phyloP scores from a whole-genome alignment of 2,113 vertebrate genomes.

The Montifringilla adamsi region DNA sequence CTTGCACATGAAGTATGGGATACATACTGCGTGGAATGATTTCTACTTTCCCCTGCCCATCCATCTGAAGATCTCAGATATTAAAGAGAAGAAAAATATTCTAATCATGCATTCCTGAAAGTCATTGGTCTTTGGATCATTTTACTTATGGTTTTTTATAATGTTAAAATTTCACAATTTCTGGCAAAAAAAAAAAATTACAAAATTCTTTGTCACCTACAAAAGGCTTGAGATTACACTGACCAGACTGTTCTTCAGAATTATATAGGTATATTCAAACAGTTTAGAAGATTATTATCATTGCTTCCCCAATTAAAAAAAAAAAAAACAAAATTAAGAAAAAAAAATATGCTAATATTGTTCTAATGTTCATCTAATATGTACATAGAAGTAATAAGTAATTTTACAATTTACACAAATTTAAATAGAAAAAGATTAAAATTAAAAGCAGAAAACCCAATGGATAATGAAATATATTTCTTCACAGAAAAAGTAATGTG shows the following conservation, averaged over 20 bases:
- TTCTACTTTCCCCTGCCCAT: background rate
- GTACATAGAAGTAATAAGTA: background rate
- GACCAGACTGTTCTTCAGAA: background rate
- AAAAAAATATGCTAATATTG: background rate
- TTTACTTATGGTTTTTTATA: background rate
- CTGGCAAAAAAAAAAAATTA: background rate
- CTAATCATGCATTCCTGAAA: background rate
- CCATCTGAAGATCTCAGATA: background rate
- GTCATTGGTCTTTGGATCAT: background rate
- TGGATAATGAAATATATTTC: background rate
- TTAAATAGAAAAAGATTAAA: background rate
- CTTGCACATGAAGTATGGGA: background rate
- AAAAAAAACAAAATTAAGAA: background rate
- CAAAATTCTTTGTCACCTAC: background rate
- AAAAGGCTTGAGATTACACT: background rate
- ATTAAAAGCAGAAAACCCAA: background rate
- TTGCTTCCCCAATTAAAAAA: background rate
- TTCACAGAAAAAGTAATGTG: background rate
- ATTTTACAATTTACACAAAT: background rate
- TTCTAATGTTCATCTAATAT: background rate
- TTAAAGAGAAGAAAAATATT: background rate
- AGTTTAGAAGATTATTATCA: background rate
- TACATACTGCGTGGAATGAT: rapidly evolving
- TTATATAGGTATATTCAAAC: background rate
- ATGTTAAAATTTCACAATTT: background rate